Conservation (phyloP, 2,113 vertebrate species). For the Mormoops blainvillei region DNA sequence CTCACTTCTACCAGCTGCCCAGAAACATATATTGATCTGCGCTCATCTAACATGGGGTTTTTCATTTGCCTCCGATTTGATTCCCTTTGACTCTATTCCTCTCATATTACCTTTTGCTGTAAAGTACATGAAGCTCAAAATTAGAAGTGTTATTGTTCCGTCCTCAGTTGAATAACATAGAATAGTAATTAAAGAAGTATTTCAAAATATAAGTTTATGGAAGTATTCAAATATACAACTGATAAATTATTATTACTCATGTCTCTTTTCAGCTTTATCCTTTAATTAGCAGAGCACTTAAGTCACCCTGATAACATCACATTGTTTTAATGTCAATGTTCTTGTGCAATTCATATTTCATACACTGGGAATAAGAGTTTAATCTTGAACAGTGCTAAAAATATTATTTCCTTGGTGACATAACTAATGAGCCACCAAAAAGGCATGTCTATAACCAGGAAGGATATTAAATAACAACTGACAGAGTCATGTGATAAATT, state of each 20-base stretch:
- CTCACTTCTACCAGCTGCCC: background rate
- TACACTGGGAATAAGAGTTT: background rate
- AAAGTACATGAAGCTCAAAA: background rate
- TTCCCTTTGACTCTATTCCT: background rate
- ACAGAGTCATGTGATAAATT: conserved; percentile 69
- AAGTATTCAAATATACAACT: conserved; percentile 7
- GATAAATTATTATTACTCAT: background rate
- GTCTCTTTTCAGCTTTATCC: background rate
- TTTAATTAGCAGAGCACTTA: background rate
- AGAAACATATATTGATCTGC: background rate
- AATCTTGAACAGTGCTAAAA: background rate
- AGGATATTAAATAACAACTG: conserved; percentile 71
- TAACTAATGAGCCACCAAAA: conserved; percentile 70
- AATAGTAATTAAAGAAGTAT: background rate
- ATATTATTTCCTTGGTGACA: conserved; percentile 59
- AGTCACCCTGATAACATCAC: conserved; percentile 1
- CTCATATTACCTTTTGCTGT: background rate
- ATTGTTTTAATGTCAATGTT: background rate
- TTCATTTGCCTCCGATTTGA: background rate
- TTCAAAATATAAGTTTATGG: background rate
- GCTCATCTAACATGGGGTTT: background rate
- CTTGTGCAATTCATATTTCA: background rate
- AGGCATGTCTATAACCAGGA: conserved; percentile 55
- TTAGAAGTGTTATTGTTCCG: background rate
- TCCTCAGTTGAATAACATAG: background rate